Base-by-base conservation (phyloP, 2,113 vertebrate genomes). In the Acanthochromis polyacanthus region DNA sequence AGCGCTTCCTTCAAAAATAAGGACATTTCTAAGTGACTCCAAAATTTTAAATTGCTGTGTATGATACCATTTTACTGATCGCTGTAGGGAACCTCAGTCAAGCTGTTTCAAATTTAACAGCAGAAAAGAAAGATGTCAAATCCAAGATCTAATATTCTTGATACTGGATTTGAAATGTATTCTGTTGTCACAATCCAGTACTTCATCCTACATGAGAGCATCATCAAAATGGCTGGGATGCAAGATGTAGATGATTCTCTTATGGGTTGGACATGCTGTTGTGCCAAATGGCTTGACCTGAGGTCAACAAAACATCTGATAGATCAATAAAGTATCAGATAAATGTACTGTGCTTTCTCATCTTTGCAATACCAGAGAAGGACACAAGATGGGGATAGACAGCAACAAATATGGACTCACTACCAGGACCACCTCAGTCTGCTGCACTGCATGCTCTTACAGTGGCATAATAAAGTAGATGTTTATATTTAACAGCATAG, bases 361-460 rank as follows among this genome's bases (percentile, higher is more conserved):
- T 19, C 25, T 25, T 1, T 46, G 0, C 62, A 82, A n/a, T 82
- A 72, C 72, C 52, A 51, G 7, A 7, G 1, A 2, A 14, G 5
- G n/a, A 90, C 94, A 94, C 72, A 56, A 85, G 93, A 88, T 89
- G 91, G 84, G 2, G 69, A 10, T 78, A 82, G 43, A 84, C 52
- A 69, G 55, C 83, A 76, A 84, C 52, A 71, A 32, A 86, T 75
- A 20, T 9, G 4, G 11, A 3, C 17, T 2, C 6, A 1, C 48
- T 43, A 3, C 3, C 40, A 43, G 12, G 11, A 43, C 11, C 8
- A 14, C 11, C 3, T 43, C 12, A 43, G 32, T 36, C 32, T 10
- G 32, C 32, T 36, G 32, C 9, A 36, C 8, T 36, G 32, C 32
- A 9, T 36, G 32, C 32, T 36, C 32, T 9, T 36, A 36, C 30